Conservation (phyloP, 2,888 invertebrate genomes). For the Thecocarcelia acutangulata region DNA sequence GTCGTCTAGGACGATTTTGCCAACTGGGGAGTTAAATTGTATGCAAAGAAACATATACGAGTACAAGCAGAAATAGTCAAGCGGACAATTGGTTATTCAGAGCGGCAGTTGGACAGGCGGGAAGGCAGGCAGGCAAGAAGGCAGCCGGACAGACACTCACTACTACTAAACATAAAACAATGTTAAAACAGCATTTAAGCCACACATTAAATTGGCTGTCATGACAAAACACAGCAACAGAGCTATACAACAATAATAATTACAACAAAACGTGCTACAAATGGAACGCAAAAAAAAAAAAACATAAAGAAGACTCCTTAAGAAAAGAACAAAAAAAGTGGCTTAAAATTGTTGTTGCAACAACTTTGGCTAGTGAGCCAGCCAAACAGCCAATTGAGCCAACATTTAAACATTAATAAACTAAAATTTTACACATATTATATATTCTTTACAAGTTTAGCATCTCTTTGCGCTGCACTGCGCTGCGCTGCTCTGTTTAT, state of each 20-base stretch:
- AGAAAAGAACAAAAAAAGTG: constrained; percentile 14
- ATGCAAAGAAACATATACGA: constrained; percentile 41
- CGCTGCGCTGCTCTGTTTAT: constrained; percentile 1
- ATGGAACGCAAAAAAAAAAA: constrained; percentile 59
- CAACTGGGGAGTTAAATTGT: constrained; percentile 46
- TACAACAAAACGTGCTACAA: constrained; percentile 70
- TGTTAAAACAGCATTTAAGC: constrained; percentile 68
- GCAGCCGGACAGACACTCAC: constrained; percentile 14
- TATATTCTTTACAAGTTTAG: constrained; percentile 50
- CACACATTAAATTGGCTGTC: constrained; percentile 69
- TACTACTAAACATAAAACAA: constrained; percentile 60
- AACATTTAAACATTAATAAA: constrained; percentile 62
- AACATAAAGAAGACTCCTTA: constrained; percentile 54
- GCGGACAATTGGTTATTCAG: constrained; percentile 20
- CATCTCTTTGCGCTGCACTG: constrained; percentile 17
- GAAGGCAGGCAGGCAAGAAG: background rate
- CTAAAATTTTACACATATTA: constrained; percentile 51
- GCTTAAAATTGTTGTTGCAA: constrained; percentile 46
- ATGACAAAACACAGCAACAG: constrained; percentile 64
- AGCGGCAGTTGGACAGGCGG: background rate
- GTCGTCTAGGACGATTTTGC: too few species aligned
- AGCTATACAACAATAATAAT: constrained; percentile 67
- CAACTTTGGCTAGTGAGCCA: constrained; percentile 41
- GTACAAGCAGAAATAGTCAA: constrained; percentile 5
- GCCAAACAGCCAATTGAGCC: constrained; percentile 30